Percentiles rank a stretch among this genome's conserved stretches.
Conservation (phyloP, 2,113 vertebrate species). For the Mustela lutreola region DNA sequence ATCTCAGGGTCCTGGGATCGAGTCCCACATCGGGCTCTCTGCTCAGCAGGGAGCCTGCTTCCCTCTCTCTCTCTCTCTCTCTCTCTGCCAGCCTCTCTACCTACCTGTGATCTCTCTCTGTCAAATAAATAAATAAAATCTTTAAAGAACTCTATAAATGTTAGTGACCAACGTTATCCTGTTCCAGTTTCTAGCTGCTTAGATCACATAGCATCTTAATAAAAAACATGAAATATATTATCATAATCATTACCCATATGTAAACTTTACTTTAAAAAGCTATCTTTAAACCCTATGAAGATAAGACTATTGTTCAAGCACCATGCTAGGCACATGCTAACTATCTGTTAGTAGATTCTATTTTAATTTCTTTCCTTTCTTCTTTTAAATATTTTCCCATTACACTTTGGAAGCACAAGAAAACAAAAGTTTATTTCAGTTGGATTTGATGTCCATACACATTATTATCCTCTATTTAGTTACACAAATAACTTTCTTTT, state of each 20-base stretch:
- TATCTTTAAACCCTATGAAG: neutral
- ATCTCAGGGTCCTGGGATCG: too few species aligned
- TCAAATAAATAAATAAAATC: too few species aligned
- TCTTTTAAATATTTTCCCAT: slow-evolving; percentile 9
- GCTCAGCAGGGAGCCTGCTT: too few species aligned
- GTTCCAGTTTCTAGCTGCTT: neutral
- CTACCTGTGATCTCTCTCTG: too few species aligned
- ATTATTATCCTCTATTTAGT: slow-evolving; percentile 24
- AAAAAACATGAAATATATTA: neutral
- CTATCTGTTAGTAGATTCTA: slow-evolving; percentile 29
- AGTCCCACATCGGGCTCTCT: too few species aligned
- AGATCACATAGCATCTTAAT: neutral
- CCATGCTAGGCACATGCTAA: neutral
- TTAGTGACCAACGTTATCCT: neutral
- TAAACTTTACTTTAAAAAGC: slow-evolving; percentile 22
- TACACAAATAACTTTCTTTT: slow-evolving; percentile 52
- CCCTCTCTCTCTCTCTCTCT: too few species aligned
- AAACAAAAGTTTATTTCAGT: slow-evolving; percentile 35
- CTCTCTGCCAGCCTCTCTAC: too few species aligned
- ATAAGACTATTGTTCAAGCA: neutral
- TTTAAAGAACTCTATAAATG: neutral
- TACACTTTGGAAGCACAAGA: neutral
- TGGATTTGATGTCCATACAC: slow-evolving; percentile 14
- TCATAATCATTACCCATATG: neutral
- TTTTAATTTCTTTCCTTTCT: slow-evolving; percentile 13